Percentiles rank a stretch among this genome's conserved stretches.
These are phyloP conservation scores for Phaedon cochleariae DNA, from an alignment of 2,888 invertebrate genomes.

Conservation along the genomic window DNA sequence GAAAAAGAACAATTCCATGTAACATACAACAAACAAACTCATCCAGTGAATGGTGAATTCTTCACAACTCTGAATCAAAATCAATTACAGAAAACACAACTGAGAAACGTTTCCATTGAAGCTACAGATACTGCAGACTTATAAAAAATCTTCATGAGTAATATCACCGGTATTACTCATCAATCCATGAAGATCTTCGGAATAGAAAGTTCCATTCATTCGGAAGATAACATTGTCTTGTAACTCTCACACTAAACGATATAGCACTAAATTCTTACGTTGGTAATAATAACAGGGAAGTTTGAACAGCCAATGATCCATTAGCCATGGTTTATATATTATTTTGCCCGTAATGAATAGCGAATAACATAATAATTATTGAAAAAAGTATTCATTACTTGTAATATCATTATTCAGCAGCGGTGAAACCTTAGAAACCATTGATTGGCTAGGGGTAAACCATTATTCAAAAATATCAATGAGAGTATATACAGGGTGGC, in stretches of 20 bases:
- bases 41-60: too few species aligned
- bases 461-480: too few species aligned
- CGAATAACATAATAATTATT: neutral
- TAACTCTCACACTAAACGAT: slow-evolving; percentile 3
- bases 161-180: neutral
- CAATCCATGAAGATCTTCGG: neutral
- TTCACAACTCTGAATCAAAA: too few species aligned
- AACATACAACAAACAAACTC: too few species aligned
- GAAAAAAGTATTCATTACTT: too few species aligned
- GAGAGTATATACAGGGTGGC: too few species aligned
- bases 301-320: neutral
- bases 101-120: too few species aligned
- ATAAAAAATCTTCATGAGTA: neutral
- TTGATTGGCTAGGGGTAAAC: too few species aligned
- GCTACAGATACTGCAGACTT: neutral
- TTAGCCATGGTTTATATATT: neutral
- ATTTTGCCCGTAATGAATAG: neutral
- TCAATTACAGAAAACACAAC: too few species aligned
- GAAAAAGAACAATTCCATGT: too few species aligned
- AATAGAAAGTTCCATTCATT: slow-evolving; percentile 18
- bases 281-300: neutral
- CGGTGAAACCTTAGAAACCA: too few species aligned
- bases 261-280: neutral
- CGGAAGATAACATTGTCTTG: slow-evolving; percentile 15
- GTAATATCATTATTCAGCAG: too few species aligned